Evolutionary conservation across 2,888 invertebrate species (phyloP).

Genomic region (Ichneumoninae sp.): DNA sequence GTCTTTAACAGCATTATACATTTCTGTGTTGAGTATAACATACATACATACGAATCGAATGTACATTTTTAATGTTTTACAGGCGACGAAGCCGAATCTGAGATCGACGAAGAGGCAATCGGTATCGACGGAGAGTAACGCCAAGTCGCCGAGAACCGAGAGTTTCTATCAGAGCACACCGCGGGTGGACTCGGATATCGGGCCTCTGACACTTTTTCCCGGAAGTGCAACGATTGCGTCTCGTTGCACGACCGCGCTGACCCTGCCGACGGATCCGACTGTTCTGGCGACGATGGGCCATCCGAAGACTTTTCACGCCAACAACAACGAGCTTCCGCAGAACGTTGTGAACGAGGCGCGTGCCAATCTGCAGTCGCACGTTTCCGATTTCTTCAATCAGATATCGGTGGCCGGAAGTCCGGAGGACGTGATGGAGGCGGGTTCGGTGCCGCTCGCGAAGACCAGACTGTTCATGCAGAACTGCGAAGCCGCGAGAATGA

Average conservation of each 20-base stretch:
- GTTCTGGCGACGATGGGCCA: constrained; percentile 70
- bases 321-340: constrained; percentile 78
- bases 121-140: constrained; percentile 72
- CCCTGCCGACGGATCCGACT: constrained; percentile 78
- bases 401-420: constrained; percentile 83
- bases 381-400: constrained; percentile 82
- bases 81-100: constrained; percentile 80
- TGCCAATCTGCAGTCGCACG: constrained; percentile 81
- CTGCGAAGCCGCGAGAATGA: constrained; percentile 68
- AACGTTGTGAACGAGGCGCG: constrained; percentile 81
- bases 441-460: constrained; percentile 76
- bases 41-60: no score
- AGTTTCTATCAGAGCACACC: constrained; percentile 83
- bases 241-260: constrained; percentile 72
- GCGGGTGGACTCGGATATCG: constrained; percentile 81
- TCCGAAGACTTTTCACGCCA: constrained; percentile 69
- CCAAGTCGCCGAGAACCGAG: constrained; percentile 76
- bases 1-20: no score
- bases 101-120: constrained; percentile 80
- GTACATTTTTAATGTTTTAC: not conserved
- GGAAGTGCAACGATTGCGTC: constrained; percentile 48
- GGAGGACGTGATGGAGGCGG: constrained; percentile 82
- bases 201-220: constrained; percentile 78
- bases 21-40: no score
- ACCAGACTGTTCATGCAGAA: constrained; percentile 71